Percentiles rank a stretch among this genome's conserved stretches.
These are phyloP conservation scores for Leucophenga varia DNA, from an alignment of 1,140 invertebrate species.

Conservation along the genomic window DNA sequence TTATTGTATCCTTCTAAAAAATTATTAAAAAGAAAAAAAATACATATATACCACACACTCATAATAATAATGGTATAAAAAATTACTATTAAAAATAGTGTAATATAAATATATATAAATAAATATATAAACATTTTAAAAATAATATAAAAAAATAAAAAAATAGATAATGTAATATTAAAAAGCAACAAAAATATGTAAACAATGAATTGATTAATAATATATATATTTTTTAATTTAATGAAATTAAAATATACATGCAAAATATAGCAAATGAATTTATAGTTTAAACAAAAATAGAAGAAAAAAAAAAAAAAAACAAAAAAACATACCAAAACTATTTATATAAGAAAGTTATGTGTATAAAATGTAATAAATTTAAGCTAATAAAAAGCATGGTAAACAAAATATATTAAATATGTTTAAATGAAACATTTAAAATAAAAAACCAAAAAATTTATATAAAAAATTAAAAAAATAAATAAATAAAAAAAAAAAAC, in stretches of 20 bases:
- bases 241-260: constrained; percentile 23
- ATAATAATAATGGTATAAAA: constrained; percentile 2
- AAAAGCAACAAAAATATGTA: constrained; percentile 15
- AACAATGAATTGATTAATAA: no score
- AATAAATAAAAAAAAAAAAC: constrained; percentile 16
- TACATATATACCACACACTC: no score
- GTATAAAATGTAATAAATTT: no score
- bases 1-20: no score
- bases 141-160: constrained; percentile 8
- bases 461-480: constrained; percentile 8
- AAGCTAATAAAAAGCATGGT: no score
- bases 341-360: constrained; percentile 14
- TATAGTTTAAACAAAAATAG: constrained; percentile 26
- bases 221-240: no score
- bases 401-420: no score
- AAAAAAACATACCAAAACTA: constrained; percentile 41
- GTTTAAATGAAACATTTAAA: no score
- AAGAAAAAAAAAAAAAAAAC: constrained; percentile 25
- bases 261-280: constrained; percentile 41
- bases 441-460: no score
- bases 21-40: constrained; percentile 8
- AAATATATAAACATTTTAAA: constrained; percentile 9
- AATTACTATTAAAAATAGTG: constrained; percentile 7
- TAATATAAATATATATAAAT: constrained; percentile 13
- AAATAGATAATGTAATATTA: constrained; percentile 4